These are phyloP conservation scores for Leptarthrus brevirostris DNA, from an alignment of 2,888 invertebrate genomes.

Conservation along the genomic window DNA sequence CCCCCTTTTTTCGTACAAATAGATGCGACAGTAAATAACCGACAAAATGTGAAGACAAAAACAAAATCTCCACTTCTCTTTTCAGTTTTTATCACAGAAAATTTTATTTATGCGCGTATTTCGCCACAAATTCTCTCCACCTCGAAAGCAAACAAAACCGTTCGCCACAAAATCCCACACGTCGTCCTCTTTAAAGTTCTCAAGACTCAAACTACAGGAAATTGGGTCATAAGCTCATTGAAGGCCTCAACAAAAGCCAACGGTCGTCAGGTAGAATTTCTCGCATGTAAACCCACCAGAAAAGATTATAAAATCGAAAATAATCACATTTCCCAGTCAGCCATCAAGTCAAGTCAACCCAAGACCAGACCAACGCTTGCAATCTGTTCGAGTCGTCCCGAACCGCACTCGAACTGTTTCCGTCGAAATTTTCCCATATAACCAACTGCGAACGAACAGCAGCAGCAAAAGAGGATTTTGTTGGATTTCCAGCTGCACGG, in stretches of 20 bases:
- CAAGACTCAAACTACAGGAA: constrained; percentile 25
- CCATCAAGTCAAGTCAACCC: neutral
- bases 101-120: no score
- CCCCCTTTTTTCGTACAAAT: no score
- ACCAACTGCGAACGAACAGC: no score
- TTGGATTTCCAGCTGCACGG: constrained; percentile 2
- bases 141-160: neutral
- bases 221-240: constrained; percentile 43
- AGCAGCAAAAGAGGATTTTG: neutral
- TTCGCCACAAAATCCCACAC: constrained; percentile 17
- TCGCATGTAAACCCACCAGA: constrained; percentile 9
- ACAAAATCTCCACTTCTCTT: no score
- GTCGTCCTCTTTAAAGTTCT: constrained; percentile 7
- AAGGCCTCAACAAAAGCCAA: neutral
- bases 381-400: neutral
- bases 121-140: no score
- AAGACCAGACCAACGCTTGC: neutral
- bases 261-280: neutral
- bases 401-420: no score
- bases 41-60: no score
- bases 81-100: no score
- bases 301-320: constrained; percentile 40
- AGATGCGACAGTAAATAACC: no score
- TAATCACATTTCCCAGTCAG: constrained; percentile 24
- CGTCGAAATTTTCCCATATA: no score